A percentile compares a stretch with the other conserved stretches of the same genome.
Conservation (phyloP, 64 coral and sea anemone genomes). For the Montipora sp. region DNA sequence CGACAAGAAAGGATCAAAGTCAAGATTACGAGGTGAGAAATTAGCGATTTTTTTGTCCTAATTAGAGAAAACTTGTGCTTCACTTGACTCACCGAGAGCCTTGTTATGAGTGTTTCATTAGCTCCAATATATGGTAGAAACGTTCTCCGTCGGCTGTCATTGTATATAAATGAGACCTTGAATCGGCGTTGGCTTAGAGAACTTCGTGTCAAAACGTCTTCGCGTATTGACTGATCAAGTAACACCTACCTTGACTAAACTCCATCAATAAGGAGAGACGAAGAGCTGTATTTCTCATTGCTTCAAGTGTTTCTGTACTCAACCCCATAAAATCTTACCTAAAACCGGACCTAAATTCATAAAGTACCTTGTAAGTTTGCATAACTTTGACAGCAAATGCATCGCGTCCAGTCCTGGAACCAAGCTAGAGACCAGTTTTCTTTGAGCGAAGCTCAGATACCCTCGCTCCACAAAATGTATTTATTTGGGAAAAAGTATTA, state of each 20-base stretch:
- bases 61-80: neutral
- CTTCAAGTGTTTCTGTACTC: neutral
- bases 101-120: neutral
- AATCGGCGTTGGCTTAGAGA: neutral
- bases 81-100: neutral
- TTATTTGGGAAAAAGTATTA: too few species aligned
- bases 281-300: slow-evolving; percentile 4
- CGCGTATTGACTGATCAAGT: neutral
- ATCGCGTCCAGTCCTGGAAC: neutral
- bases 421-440: neutral
- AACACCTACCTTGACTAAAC: slow-evolving; percentile 23
- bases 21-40: neutral
- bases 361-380: neutral
- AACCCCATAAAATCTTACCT: neutral
- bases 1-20: slow-evolving; percentile 1
- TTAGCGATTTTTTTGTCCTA: neutral
- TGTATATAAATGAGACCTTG: neutral
- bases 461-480: too few species aligned
- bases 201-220: neutral
- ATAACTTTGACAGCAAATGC: neutral
- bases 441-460: neutral
- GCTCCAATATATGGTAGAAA: neutral
- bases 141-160: neutral
- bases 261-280: neutral
- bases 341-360: slow-evolving; percentile 31